These are phyloP conservation scores for Nannospalax galili DNA, from an alignment of 2,113 vertebrate genomes.

Conservation along the genomic window DNA sequence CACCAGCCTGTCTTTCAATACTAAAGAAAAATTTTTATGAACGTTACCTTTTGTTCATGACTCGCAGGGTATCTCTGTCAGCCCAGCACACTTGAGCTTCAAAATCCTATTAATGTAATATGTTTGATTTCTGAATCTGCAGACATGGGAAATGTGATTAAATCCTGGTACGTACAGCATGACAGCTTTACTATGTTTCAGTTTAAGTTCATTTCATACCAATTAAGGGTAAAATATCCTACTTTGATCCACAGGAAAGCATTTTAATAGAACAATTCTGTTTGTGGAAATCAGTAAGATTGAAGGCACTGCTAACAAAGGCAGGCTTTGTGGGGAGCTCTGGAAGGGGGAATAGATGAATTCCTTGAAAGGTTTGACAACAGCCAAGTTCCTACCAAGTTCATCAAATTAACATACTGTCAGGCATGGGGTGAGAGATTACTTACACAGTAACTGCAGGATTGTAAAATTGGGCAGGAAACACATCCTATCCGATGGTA, in stretches of 20 bases:
- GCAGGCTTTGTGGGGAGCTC: not conserved
- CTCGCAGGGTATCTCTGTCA: constrained; percentile 13
- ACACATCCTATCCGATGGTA: not conserved
- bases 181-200: constrained; percentile 48
- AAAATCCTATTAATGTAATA: constrained; percentile 61
- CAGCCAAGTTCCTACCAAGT: not conserved
- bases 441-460: not conserved
- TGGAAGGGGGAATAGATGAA: rapidly evolving
- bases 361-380: not conserved
- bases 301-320: rapidly evolving
- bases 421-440: not conserved
- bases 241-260: constrained; percentile 32
- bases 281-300: not conserved
- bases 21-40: not conserved
- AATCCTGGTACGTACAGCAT: constrained; percentile 29
- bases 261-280: not conserved
- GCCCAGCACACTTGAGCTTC: not conserved
- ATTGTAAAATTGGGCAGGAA: not conserved
- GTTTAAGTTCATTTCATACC: constrained; percentile 71
- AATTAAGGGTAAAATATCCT: constrained; percentile 61
- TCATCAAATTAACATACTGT: not conserved
- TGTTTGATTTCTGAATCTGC: constrained; percentile 63
- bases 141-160: constrained; percentile 56
- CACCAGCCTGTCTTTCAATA: not conserved
- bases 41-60: constrained; percentile 40